A percentile compares a stretch with the other conserved stretches of the same genome.
phyloP scores from a whole-genome alignment of 2,888 invertebrate genomes.

The Agriopis aurantiaria region DNA sequence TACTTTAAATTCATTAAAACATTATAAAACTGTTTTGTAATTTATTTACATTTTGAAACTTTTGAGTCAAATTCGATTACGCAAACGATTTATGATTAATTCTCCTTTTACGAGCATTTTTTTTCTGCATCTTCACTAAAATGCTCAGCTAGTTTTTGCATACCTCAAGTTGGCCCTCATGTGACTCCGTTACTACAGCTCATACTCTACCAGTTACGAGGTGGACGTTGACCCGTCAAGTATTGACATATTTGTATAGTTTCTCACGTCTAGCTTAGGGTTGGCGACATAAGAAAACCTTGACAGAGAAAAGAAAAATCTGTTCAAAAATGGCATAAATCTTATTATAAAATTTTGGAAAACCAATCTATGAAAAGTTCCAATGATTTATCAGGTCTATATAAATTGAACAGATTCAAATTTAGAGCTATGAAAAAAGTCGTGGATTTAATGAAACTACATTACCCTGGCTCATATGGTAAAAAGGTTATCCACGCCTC shows the following conservation, averaged over 20 bases:
- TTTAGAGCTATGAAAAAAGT: not conserved
- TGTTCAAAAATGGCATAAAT: not conserved
- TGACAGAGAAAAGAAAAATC: not conserved
- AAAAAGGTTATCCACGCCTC: too few relatives aligned
- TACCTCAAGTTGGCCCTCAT: constrained; percentile 37
- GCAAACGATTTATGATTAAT: too few relatives aligned
- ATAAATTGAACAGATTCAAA: too few relatives aligned
- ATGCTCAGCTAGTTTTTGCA: not conserved
- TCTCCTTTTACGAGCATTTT: too few relatives aligned
- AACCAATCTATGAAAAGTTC: too few relatives aligned
- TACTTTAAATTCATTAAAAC: too few relatives aligned
- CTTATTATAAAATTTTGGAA: too few relatives aligned
- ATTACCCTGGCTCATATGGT: too few relatives aligned
- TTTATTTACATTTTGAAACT: too few relatives aligned
- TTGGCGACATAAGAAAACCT: constrained; percentile 53
- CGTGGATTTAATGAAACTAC: not conserved
- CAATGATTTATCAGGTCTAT: too few relatives aligned
- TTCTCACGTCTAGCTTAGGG: constrained; percentile 80
- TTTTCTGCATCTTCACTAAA: not conserved
- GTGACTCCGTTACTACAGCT: constrained; percentile 69
- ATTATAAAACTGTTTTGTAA: too few relatives aligned
- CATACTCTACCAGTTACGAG: constrained; percentile 71
- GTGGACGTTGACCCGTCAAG: constrained; percentile 84
- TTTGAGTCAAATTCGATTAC: too few relatives aligned
- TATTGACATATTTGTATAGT: constrained; percentile 86